A percentile compares a stretch with the other conserved stretches of the same genome.
phyloP scores from a whole-genome alignment of 2,797 vertebrate species.

The Anisognathus igniventris region DNA sequence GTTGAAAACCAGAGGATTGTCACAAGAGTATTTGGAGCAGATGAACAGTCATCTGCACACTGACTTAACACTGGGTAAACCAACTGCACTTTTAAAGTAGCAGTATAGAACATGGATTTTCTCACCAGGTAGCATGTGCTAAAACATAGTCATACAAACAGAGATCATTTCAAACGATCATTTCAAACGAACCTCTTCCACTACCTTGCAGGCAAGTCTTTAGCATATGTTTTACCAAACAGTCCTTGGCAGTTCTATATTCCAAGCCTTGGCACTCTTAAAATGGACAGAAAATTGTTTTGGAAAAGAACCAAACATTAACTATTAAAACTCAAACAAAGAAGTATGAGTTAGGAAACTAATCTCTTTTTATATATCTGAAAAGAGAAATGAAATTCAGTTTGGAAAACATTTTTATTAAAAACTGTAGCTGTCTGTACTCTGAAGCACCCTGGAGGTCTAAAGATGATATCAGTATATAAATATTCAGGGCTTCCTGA shows the following conservation, averaged over 20 bases:
- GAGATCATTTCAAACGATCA: neutral
- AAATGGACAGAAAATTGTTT: conserved; percentile 34
- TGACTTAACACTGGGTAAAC: neutral
- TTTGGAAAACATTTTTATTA: conserved; percentile 57
- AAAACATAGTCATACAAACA: neutral
- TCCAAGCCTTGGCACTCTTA: neutral
- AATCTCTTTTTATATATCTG: neutral
- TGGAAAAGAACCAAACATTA: conserved; percentile 32
- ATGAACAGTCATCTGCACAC: neutral
- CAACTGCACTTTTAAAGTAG: neutral
- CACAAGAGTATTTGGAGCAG: neutral
- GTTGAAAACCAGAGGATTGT: neutral
- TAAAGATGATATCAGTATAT: conserved; percentile 58
- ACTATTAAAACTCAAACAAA: conserved; percentile 25
- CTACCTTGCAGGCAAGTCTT: neutral
- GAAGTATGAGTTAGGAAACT: neutral
- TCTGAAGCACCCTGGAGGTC: conserved; percentile 55
- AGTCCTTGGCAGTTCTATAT: neutral
- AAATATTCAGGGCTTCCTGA: conserved; percentile 60
- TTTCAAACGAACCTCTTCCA: neutral
- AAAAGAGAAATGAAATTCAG: conserved; percentile 44
- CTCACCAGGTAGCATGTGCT: neutral
- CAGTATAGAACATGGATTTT: neutral
- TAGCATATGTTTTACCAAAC: neutral
- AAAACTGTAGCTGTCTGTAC: conserved; percentile 30